These are phyloP conservation scores for Lasius fuliginosus DNA, from an alignment of 2,888 invertebrate genomes.

Conservation along the genomic window DNA sequence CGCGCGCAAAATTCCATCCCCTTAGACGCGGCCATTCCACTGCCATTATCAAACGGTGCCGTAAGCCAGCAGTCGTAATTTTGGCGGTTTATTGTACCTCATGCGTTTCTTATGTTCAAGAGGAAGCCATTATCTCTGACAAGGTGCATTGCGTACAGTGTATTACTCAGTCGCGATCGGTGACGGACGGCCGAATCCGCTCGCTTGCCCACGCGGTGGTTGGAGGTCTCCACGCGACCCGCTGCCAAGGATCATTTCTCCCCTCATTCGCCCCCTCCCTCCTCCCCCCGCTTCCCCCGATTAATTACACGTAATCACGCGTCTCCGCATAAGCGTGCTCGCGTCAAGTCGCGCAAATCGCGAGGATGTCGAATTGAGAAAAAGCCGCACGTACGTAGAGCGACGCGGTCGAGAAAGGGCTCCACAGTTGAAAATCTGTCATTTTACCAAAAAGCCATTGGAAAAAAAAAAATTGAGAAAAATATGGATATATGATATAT, in stretches of 20 bases:
- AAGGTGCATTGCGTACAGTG: conserved; percentile 80
- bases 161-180: conserved; percentile 80
- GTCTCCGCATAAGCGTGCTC: background rate
- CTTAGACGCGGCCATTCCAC: conserved; percentile 63
- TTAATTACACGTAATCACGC: conserved; percentile 76
- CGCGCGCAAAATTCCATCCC: conserved; percentile 34
- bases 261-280: conserved; percentile 30
- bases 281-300: conserved; percentile 59
- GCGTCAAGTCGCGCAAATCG: background rate
- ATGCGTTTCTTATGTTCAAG: conserved; percentile 78
- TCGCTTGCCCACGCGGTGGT: conserved; percentile 67
- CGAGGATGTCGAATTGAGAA: background rate
- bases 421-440: too few species aligned
- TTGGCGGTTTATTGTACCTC: conserved; percentile 79
- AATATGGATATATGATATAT: too few species aligned
- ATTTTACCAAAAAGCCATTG: too few species aligned
- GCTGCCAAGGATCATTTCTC: conserved; percentile 78
- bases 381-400: background rate
- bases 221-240: conserved; percentile 65
- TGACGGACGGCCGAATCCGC: conserved; percentile 79
- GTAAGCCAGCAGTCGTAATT: conserved; percentile 79
- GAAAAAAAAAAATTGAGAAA: background rate
- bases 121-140: conserved; percentile 80
- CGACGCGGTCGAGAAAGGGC: too few species aligned
- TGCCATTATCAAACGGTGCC: conserved; percentile 62